These are phyloP conservation scores for Coturnix japonica DNA, from an alignment of 2,113 vertebrate species.

Conservation along the genomic window DNA sequence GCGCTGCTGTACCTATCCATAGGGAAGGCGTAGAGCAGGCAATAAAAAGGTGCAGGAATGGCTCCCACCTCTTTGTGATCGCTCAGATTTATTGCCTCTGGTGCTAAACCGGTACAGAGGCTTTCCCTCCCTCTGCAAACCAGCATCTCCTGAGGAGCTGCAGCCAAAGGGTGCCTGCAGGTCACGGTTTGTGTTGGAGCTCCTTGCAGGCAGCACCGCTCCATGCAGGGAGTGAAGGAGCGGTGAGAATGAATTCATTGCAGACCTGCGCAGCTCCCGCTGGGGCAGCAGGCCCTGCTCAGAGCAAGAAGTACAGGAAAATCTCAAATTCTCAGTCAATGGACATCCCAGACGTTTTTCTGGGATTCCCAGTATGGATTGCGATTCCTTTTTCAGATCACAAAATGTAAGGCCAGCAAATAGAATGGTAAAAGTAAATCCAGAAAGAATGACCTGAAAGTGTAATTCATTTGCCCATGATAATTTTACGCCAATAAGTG, in stretches of 20 bases:
- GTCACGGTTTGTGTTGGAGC: neutral
- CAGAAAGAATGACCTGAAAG: neutral
- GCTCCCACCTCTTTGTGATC: neutral
- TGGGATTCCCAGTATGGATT: neutral
- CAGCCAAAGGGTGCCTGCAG: accelerated
- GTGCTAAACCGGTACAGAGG: neutral
- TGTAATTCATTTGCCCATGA: neutral
- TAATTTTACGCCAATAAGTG: neutral
- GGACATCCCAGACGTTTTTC: neutral
- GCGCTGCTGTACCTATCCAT: neutral
- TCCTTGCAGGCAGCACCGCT: neutral
- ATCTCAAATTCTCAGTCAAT: neutral
- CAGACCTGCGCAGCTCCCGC: neutral
- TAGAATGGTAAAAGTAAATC: neutral
- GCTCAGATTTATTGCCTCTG: neutral
- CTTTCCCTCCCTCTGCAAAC: neutral
- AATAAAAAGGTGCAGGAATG: neutral
- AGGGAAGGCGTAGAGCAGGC: accelerated
- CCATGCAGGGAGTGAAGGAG: neutral
- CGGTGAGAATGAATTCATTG: neutral
- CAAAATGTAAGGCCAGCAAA: neutral
- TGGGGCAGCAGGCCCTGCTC: neutral
- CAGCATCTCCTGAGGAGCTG: neutral
- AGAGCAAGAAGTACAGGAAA: neutral
- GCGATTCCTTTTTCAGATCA: neutral